A percentile compares a stretch with the other conserved stretches of the same genome.
phyloP scores from a whole-genome alignment of 2,888 invertebrate genomes.

The Sesia bembeciformis region DNA sequence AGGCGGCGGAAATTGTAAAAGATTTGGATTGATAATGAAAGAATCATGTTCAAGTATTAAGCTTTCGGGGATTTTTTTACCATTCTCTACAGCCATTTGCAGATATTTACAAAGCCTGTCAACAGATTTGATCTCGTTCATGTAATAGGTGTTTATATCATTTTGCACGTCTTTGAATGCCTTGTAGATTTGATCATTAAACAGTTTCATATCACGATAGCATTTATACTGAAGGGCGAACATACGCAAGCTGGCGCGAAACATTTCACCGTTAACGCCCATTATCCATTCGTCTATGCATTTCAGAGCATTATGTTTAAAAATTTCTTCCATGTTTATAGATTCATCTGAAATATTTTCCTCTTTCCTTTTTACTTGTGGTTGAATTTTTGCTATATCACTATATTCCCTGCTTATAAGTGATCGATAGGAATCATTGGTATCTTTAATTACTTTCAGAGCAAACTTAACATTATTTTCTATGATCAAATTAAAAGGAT shows the following conservation, averaged over 20 bases:
- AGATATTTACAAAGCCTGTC: slow-evolving; percentile 65
- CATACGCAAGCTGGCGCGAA: slow-evolving; percentile 59
- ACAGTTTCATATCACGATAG: slow-evolving; percentile 52
- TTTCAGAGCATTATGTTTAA: slow-evolving; percentile 48
- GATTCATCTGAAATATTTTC: slow-evolving; percentile 35
- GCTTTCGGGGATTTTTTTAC: slow-evolving; percentile 52
- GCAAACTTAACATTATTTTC: slow-evolving; percentile 58
- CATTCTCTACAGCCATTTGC: slow-evolving; percentile 67
- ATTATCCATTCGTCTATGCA: slow-evolving; percentile 74
- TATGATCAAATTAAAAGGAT: slow-evolving; percentile 54
- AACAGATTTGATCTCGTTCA: slow-evolving; percentile 61
- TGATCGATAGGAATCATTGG: slow-evolving; percentile 40
- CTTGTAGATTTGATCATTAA: slow-evolving; percentile 51
- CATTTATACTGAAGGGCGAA: slow-evolving; percentile 47
- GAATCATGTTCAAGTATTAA: slow-evolving; percentile 62
- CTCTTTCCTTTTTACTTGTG: slow-evolving; percentile 44
- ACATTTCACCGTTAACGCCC: slow-evolving; percentile 72
- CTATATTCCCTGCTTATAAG: slow-evolving; percentile 46
- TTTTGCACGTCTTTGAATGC: slow-evolving; percentile 58
- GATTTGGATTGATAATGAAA: slow-evolving; percentile 62
- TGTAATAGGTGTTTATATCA: slow-evolving; percentile 57
- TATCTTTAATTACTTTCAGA: slow-evolving; percentile 44
- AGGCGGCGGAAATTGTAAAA: slow-evolving; percentile 39
- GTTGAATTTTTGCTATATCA: slow-evolving; percentile 43
- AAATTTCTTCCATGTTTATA: slow-evolving; percentile 40